Evolutionary conservation across 1,140 invertebrate genomes (phyloP).

Genomic region (Calliphora vicina): DNA sequence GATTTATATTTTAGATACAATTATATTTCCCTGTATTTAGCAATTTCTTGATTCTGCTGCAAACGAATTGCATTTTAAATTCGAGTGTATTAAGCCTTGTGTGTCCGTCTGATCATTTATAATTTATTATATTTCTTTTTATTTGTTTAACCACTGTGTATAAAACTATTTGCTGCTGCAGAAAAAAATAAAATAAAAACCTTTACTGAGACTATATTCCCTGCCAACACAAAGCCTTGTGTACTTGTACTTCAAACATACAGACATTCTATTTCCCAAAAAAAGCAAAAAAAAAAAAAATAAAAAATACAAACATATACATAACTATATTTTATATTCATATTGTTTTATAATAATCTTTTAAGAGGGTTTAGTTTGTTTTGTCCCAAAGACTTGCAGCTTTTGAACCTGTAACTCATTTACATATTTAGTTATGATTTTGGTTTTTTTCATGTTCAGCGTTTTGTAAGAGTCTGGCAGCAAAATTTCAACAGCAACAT

Average conservation of each 20-base stretch:
- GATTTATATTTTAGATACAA: too few species aligned
- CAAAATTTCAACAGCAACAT: not conserved
- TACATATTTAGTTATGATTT: not conserved
- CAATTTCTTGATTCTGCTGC: too few species aligned
- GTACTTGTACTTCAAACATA: not conserved
- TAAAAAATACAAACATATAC: too few species aligned
- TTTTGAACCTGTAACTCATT: constrained; percentile 5
- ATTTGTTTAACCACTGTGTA: not conserved
- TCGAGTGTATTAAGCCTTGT: not conserved
- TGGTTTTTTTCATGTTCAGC: too few species aligned
- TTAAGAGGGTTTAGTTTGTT: not conserved
- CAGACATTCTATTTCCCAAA: not conserved
- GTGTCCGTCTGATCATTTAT: not conserved
- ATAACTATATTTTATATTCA: not conserved
- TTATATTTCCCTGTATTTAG: too few species aligned
- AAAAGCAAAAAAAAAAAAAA: not conserved
- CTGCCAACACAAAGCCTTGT: not conserved
- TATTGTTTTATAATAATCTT: constrained; percentile 11
- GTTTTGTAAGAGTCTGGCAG: too few species aligned
- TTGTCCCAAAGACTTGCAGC: not conserved
- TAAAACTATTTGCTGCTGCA: not conserved
- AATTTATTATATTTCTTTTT: not conserved
- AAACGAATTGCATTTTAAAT: too few species aligned
- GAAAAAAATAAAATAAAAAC: not conserved
- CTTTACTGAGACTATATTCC: not conserved